These are phyloP conservation scores for Enteromius anoplus DNA, from an alignment of 2,797 vertebrate genomes.

Conservation along the genomic window DNA sequence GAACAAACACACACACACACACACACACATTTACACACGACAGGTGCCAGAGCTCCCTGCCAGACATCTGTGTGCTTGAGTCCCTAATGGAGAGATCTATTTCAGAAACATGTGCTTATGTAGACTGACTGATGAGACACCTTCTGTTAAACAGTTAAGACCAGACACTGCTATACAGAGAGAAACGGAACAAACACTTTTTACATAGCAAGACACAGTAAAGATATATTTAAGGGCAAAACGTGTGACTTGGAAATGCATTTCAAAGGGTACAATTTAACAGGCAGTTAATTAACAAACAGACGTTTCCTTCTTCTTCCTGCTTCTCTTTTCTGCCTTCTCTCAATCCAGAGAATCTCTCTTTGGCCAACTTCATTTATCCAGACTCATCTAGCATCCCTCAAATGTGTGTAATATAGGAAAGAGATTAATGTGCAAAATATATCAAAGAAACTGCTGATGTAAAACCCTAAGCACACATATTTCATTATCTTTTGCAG, in stretches of 20 bases:
- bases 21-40: slow-evolving; percentile 32
- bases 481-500: slow-evolving; percentile 14
- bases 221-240: slow-evolving; percentile 30
- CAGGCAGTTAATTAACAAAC: slow-evolving; percentile 16
- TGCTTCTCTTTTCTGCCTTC: neutral
- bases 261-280: slow-evolving; percentile 19
- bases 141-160: slow-evolving; percentile 58
- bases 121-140: slow-evolving; percentile 57
- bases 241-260: slow-evolving; percentile 13
- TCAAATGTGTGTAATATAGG: slow-evolving; percentile 7
- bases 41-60: slow-evolving; percentile 51
- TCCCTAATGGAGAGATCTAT: slow-evolving; percentile 53
- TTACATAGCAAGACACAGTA: slow-evolving; percentile 26
- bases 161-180: slow-evolving; percentile 21
- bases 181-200: slow-evolving; percentile 43
- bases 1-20: neutral
- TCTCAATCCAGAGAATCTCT: neutral
- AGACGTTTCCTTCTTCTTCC: slow-evolving; percentile 9
- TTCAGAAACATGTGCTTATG: slow-evolving; percentile 56
- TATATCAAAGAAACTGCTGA: slow-evolving; percentile 35
- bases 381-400: slow-evolving; percentile 7
- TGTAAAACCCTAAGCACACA: slow-evolving; percentile 36
- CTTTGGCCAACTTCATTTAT: slow-evolving; percentile 4
- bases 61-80: slow-evolving; percentile 55
- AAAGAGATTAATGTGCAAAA: slow-evolving; percentile 31